These are phyloP conservation scores for Sebastiscus albofasciatus DNA, from an alignment of 2,797 vertebrate genomes.

Conservation along the genomic window DNA sequence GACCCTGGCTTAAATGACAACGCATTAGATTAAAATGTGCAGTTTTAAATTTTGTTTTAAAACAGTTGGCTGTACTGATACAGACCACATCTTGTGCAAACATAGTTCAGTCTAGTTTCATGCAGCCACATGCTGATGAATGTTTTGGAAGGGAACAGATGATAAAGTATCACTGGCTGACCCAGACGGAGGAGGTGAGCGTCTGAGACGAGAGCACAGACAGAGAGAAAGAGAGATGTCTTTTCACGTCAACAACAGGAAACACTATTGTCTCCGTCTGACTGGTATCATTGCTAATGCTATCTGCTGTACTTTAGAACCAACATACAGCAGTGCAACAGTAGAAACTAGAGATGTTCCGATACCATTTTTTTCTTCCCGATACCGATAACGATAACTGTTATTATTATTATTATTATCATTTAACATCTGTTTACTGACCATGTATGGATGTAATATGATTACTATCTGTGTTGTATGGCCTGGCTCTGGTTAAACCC, in stretches of 20 bases:
- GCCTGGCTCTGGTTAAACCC: too few relatives aligned
- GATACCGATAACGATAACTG: too few relatives aligned
- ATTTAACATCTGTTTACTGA: too few relatives aligned
- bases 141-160: conserved; percentile 31
- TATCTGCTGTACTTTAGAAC: background rate
- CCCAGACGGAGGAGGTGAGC: conserved; percentile 44
- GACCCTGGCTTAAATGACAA: background rate
- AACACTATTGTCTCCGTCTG: conserved; percentile 6
- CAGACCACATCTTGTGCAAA: background rate
- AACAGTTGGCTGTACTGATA: background rate
- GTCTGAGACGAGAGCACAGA: conserved; percentile 15
- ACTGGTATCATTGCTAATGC: background rate
- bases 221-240: background rate
- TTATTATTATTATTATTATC: too few relatives aligned
- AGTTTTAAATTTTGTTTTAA: background rate
- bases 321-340: background rate
- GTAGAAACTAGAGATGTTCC: too few relatives aligned
- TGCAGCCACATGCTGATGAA: conserved; percentile 1
- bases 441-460: too few relatives aligned
- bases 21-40: background rate
- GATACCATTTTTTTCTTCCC: too few relatives aligned
- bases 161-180: conserved; percentile 39
- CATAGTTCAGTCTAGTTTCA: background rate
- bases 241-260: conserved; percentile 30
- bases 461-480: too few relatives aligned